A percentile compares a stretch with the other conserved stretches of the same genome.
These are phyloP conservation scores for Drosophila algonquin DNA, from an alignment of 2,888 invertebrate species.

Conservation along the genomic window DNA sequence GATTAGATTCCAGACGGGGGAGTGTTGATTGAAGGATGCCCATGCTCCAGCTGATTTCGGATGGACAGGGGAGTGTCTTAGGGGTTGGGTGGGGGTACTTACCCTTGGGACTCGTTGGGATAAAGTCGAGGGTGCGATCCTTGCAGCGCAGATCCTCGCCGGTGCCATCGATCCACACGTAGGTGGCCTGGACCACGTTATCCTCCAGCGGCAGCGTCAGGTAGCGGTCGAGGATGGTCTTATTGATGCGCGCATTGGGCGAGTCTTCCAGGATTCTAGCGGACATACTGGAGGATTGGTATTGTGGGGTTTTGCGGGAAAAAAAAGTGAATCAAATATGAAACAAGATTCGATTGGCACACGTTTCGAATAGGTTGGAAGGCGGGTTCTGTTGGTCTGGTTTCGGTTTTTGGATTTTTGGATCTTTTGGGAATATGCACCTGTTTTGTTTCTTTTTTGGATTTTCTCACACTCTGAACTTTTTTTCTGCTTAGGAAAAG, in stretches of 20 bases:
- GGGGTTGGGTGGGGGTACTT: slow-evolving; percentile 62
- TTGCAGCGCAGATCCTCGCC: slow-evolving; percentile 95
- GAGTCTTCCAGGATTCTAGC: slow-evolving; percentile 87
- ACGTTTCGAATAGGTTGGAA: background rate
- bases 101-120: slow-evolving; percentile 91
- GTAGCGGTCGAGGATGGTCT: slow-evolving; percentile 89
- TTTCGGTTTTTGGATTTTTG: background rate
- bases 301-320: slow-evolving; percentile 6
- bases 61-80: background rate
- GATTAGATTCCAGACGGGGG: background rate
- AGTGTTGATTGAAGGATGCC: background rate
- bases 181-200: slow-evolving; percentile 92
- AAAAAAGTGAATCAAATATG: slow-evolving; percentile 1
- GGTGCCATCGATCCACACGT: slow-evolving; percentile 97
- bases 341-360: slow-evolving; percentile 26
- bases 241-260: slow-evolving; percentile 92
- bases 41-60: background rate
- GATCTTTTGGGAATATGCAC: slow-evolving; percentile 23
- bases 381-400: background rate
- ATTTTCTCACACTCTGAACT: slow-evolving; percentile 10
- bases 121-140: slow-evolving; percentile 92
- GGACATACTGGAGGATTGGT: slow-evolving; percentile 72
- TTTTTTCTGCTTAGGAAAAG: slow-evolving; percentile 3
- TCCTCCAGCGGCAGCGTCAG: slow-evolving; percentile 91
- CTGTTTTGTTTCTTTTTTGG: slow-evolving; percentile 14